phyloP scores from a whole-genome alignment of 2,797 vertebrate species.

The Lacerta bilineata region DNA sequence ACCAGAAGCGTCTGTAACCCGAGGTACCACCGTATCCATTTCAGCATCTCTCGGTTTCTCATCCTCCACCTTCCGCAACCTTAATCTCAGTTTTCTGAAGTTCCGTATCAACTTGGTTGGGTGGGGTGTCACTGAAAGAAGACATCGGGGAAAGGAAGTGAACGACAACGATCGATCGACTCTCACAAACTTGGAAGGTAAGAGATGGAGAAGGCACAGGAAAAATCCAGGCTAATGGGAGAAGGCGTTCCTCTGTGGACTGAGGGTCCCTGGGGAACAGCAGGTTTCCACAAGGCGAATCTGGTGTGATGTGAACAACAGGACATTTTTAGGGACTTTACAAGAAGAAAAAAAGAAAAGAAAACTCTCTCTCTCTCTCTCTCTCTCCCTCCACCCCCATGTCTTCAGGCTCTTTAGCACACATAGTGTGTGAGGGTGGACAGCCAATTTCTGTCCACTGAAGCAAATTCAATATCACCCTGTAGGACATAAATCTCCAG shows the following conservation, averaged over 20 bases:
- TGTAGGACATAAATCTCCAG: constrained; percentile 33
- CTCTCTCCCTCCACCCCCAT: background rate
- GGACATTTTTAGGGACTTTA: background rate
- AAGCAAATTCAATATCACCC: constrained; percentile 36
- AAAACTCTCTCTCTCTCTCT: background rate
- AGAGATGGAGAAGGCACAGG: background rate
- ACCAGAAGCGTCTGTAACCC: too few species aligned
- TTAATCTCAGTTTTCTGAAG: too few species aligned
- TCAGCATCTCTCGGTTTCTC: too few species aligned
- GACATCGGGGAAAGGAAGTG: background rate
- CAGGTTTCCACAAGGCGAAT: background rate
- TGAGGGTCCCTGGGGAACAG: background rate
- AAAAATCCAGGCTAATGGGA: background rate
- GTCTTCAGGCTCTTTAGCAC: constrained; percentile 17
- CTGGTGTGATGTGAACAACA: background rate
- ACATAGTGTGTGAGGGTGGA: background rate
- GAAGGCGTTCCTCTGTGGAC: background rate
- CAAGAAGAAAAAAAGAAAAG: too few species aligned
- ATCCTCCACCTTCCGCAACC: too few species aligned
- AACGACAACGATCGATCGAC: rapidly evolving
- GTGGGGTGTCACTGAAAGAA: background rate
- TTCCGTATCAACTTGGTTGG: background rate
- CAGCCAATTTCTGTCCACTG: constrained; percentile 39
- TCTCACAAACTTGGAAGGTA: background rate
- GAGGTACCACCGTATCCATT: too few species aligned